Evolutionary conservation across 2,113 vertebrate species (phyloP), one percentile per base, ranked within the genome.

Genomic region (Eublepharis macularius): DNA sequence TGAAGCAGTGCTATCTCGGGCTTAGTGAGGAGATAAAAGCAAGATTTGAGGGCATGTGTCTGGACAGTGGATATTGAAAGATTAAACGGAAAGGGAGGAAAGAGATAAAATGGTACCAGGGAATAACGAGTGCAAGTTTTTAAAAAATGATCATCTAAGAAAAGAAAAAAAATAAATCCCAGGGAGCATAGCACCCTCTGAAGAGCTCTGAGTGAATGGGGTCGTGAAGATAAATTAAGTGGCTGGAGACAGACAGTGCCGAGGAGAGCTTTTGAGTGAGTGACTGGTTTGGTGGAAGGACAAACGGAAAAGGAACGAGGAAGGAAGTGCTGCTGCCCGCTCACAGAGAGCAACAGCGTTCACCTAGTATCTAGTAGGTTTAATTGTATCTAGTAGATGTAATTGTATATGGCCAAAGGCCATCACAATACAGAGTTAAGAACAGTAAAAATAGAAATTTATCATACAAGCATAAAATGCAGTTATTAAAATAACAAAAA

Each of bases 141-240:
- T 19, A n/a, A 17, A 41, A 70, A 11, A 24, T n/a, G 6, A 24
- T 3, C 32, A 70, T 39, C 1, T 4, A 51, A 70, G 66, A 24
- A 81, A 54, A 39, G 45, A 3, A 26, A 49, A 11, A 10, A 29
- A 68, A 13, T 32, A 79, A 29, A 34, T 68, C 63, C 63, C 32
- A 70, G 8, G 17, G 34, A 81, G 34, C 34, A 72, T 36, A 24
- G 65, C 16, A 34, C 8, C 26, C 34, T 11, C 54, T 65, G 60
- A n/a, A 63, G 78, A 70, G 66, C 34, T 39, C n/a, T 70, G 80
- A 81, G 45, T 43, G 82, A 83, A 83, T 66, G 60, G 32, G 73
- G 60, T 74, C n/a, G 17, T 34, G 32, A 39, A 76, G 73, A 76
- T 76, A 75, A 76, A 83, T 83, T 66, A 68, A 47, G 41, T 12